Evolutionary conservation across 2,888 invertebrate genomes (phyloP).

Genomic region (Beris morrisii): DNA sequence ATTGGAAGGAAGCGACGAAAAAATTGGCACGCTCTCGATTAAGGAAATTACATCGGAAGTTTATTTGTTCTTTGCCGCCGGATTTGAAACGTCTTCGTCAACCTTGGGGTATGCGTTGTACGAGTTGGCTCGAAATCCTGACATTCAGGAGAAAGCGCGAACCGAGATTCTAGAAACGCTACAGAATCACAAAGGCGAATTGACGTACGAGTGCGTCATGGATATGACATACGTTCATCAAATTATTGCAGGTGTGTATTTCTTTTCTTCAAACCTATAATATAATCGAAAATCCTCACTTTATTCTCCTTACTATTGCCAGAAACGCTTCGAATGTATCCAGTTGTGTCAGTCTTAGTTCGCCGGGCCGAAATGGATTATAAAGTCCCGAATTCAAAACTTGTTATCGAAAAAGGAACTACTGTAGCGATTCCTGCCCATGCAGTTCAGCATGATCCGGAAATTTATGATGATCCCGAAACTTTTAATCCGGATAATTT

Average conservation of each 20-base stretch:
- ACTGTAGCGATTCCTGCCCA: slow-evolving; percentile 49
- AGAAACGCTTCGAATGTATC: slow-evolving; percentile 58
- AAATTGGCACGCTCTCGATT: slow-evolving; percentile 6
- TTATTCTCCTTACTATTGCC: neutral
- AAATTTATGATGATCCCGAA: slow-evolving; percentile 55
- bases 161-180: slow-evolving; percentile 44
- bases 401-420: slow-evolving; percentile 49
- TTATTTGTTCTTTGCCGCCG: slow-evolving; percentile 39
- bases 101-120: slow-evolving; percentile 47
- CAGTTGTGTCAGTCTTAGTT: slow-evolving; percentile 51
- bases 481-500: slow-evolving; percentile 57
- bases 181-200: slow-evolving; percentile 40
- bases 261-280: neutral
- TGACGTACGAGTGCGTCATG: slow-evolving; percentile 47
- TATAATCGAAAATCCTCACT: neutral
- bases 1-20: neutral
- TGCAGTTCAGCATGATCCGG: slow-evolving; percentile 55
- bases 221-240: slow-evolving; percentile 50
- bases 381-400: slow-evolving; percentile 45
- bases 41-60: slow-evolving; percentile 21
- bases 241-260: slow-evolving; percentile 43
- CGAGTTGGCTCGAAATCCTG: slow-evolving; percentile 46
- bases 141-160: slow-evolving; percentile 45
- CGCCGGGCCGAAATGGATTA: slow-evolving; percentile 50
- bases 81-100: slow-evolving; percentile 50